These are phyloP conservation scores for Muscicapa adusta DNA, from an alignment of 2,113 vertebrate genomes.

Conservation along the genomic window DNA sequence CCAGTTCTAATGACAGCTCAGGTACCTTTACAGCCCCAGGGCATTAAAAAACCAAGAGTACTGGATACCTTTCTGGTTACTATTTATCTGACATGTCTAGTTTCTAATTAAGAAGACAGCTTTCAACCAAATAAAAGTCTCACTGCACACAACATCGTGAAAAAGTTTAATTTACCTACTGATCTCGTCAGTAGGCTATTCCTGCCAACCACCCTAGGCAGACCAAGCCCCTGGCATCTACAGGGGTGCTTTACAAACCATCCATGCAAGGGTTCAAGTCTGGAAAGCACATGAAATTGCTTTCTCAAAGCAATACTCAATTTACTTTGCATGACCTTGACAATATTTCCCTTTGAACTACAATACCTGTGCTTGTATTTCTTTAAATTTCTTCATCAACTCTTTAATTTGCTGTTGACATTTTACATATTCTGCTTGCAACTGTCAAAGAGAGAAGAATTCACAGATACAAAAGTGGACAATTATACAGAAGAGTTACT, in stretches of 20 bases:
- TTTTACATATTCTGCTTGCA: constrained; percentile 84
- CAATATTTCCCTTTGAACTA: neutral
- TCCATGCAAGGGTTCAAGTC: neutral
- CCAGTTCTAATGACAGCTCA: neutral
- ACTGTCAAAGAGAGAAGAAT: constrained; percentile 72
- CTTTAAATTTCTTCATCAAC: constrained; percentile 81
- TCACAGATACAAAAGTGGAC: neutral
- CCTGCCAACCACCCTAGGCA: neutral
- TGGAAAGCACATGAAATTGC: neutral
- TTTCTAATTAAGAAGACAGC: neutral
- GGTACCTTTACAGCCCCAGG: neutral
- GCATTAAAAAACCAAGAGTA: neutral
- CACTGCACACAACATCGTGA: fast-evolving
- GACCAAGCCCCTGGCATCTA: neutral
- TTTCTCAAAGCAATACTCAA: neutral
- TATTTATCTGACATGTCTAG: no score
- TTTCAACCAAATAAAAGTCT: neutral
- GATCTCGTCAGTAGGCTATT: neutral
- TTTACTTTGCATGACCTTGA: neutral
- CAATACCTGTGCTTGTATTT: constrained; percentile 86
- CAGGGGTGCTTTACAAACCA: neutral
- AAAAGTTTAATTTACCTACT: neutral
- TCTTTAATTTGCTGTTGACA: constrained; percentile 89
- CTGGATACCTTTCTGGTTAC: neutral
- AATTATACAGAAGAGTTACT: neutral